These are phyloP conservation scores for Cepaea hortensis DNA, from an alignment of 2,888 invertebrate genomes.

Conservation along the genomic window DNA sequence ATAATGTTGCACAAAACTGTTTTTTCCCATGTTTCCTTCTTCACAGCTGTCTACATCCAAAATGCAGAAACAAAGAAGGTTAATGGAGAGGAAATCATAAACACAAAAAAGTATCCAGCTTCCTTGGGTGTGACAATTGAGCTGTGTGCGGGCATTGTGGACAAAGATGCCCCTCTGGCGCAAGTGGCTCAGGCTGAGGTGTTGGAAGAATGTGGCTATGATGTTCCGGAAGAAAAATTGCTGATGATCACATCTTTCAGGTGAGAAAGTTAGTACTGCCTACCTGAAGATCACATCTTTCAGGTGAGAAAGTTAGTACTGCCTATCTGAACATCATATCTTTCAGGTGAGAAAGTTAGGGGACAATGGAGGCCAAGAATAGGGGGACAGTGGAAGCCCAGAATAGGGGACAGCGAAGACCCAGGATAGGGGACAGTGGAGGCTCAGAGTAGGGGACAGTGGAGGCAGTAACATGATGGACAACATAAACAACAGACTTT, in stretches of 20 bases:
- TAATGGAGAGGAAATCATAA: constrained; percentile 57
- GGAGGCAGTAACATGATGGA: too few species aligned
- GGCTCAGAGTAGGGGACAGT: too few species aligned
- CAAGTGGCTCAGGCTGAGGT: constrained; percentile 92
- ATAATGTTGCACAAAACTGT: background rate
- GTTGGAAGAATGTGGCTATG: constrained; percentile 95
- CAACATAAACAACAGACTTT: too few species aligned
- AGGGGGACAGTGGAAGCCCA: too few species aligned
- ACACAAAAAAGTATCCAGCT: constrained; percentile 69
- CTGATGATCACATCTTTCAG: constrained; percentile 71
- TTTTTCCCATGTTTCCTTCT: constrained; percentile 12
- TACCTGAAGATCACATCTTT: too few species aligned
- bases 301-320: too few species aligned
- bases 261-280: constrained; percentile 54
- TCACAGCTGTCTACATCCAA: constrained; percentile 85
- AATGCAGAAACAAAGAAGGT: constrained; percentile 78
- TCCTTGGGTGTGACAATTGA: constrained; percentile 88
- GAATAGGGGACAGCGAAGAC: too few species aligned
- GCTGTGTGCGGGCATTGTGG: constrained; percentile 95
- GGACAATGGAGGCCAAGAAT: too few species aligned
- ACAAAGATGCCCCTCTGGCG: constrained; percentile 83
- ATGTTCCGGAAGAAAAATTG: constrained; percentile 81
- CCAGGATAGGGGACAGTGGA: too few species aligned
- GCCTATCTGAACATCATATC: too few species aligned
- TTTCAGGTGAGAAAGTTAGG: background rate